Conservation (phyloP, 2,113 vertebrate genomes). For the Megaleporinus macrocephalus region DNA sequence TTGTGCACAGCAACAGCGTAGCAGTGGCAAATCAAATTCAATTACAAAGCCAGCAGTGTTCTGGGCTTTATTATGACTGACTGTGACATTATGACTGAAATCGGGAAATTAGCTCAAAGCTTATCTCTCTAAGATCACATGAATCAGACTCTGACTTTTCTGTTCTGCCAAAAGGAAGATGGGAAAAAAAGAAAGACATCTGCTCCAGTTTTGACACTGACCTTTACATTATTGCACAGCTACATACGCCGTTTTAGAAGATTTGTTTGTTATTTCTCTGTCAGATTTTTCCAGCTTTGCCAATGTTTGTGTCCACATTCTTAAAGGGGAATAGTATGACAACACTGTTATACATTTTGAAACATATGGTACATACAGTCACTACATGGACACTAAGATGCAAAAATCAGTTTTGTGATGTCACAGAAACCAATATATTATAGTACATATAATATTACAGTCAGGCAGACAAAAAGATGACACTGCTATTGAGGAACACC, state of each 20-base stretch:
- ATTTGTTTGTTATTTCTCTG: background rate
- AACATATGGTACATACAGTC: no score
- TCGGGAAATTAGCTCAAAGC: constrained; percentile 3
- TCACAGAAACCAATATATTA: no score
- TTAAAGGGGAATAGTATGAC: no score
- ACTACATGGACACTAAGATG: no score
- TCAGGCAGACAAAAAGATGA: no score
- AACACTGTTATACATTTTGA: no score
- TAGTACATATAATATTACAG: no score
- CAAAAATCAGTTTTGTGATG: no score
- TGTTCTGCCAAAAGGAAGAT: background rate
- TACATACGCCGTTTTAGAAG: background rate
- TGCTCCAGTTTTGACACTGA: background rate
- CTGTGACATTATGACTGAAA: constrained; percentile 17
- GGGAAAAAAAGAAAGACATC: background rate
- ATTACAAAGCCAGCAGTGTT: background rate
- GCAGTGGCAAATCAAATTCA: background rate
- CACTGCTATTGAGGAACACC: no score
- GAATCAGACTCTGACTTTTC: background rate
- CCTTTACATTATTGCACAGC: background rate
- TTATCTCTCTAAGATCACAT: background rate
- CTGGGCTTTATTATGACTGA: background rate
- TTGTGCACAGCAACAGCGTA: background rate
- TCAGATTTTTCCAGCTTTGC: background rate
- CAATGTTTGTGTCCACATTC: background rate